Conservation (phyloP, 2,113 vertebrate species). For the Lepus europaeus region DNA sequence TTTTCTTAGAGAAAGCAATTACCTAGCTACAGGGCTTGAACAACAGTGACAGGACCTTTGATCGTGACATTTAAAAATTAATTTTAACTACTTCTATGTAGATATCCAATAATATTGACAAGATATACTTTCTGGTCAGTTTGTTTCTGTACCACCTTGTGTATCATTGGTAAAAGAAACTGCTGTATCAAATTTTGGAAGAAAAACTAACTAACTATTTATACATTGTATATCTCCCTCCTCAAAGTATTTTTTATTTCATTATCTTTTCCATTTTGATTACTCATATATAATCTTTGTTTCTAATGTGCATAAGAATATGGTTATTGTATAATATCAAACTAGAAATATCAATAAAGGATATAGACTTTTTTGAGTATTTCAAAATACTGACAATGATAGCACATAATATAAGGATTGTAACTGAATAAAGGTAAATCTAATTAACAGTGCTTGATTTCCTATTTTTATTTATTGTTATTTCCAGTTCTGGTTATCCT, state of each 20-base stretch:
- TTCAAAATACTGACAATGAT: conserved; percentile 31
- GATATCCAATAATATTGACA: background rate
- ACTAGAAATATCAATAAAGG: background rate
- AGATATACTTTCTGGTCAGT: background rate
- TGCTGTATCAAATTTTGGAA: background rate
- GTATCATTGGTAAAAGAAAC: background rate
- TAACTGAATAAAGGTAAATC: background rate
- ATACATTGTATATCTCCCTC: background rate
- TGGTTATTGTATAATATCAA: background rate
- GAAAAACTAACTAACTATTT: background rate
- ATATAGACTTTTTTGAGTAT: background rate
- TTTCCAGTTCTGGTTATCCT: background rate
- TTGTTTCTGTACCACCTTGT: background rate
- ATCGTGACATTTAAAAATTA: conserved; percentile 44
- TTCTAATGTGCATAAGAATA: background rate
- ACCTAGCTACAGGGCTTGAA: conserved; percentile 21
- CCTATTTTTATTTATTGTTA: conserved; percentile 26
- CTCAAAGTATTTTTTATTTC: background rate
- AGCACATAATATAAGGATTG: too few species aligned
- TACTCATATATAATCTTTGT: background rate
- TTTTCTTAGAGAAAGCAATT: conserved; percentile 64
- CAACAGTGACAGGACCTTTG: conserved; percentile 38
- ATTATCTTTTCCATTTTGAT: conserved; percentile 25
- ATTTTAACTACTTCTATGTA: conserved; percentile 29
- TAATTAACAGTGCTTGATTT: background rate